phyloP scores from a whole-genome alignment of 2,888 invertebrate genomes.

The Rhodophaea formosa region DNA sequence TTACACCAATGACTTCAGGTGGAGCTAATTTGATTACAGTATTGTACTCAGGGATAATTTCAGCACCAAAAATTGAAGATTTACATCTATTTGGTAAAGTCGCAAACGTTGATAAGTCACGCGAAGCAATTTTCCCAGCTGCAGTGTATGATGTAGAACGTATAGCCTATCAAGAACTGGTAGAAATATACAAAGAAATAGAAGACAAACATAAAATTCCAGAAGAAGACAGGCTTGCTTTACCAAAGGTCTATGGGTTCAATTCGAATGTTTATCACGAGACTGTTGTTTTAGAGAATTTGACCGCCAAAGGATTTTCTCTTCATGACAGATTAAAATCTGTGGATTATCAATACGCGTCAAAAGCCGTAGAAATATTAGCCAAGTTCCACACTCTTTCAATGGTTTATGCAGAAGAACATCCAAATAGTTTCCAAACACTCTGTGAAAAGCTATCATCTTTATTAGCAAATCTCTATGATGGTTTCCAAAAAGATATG shows the following conservation, averaged over 20 bases:
- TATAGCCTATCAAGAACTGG: slow-evolving; percentile 32
- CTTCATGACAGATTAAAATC: slow-evolving; percentile 39
- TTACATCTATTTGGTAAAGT: slow-evolving; percentile 52
- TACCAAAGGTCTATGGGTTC: slow-evolving; percentile 35
- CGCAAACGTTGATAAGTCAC: slow-evolving; percentile 37
- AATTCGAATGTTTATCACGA: slow-evolving; percentile 34
- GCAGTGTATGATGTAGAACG: slow-evolving; percentile 36
- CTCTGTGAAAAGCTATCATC: background rate
- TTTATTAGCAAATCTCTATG: slow-evolving; percentile 29
- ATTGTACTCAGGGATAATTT: slow-evolving; percentile 36
- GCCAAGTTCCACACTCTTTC: slow-evolving; percentile 54
- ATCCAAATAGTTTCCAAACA: slow-evolving; percentile 30
- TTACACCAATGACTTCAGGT: slow-evolving; percentile 40
- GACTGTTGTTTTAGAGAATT: slow-evolving; percentile 46
- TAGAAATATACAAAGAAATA: slow-evolving; percentile 30
- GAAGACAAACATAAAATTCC: slow-evolving; percentile 33
- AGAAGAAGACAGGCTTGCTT: slow-evolving; percentile 30
- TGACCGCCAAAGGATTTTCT: slow-evolving; percentile 37
- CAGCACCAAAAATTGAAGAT: slow-evolving; percentile 25
- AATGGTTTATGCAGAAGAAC: slow-evolving; percentile 40
- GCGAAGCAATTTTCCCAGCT: slow-evolving; percentile 20
- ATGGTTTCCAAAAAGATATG: slow-evolving; percentile 28
- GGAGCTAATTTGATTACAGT: slow-evolving; percentile 51
- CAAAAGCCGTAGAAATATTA: slow-evolving; percentile 34
- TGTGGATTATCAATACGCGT: slow-evolving; percentile 43